phyloP scores from a whole-genome alignment of 2,797 vertebrate species.

The Periparus ater region DNA sequence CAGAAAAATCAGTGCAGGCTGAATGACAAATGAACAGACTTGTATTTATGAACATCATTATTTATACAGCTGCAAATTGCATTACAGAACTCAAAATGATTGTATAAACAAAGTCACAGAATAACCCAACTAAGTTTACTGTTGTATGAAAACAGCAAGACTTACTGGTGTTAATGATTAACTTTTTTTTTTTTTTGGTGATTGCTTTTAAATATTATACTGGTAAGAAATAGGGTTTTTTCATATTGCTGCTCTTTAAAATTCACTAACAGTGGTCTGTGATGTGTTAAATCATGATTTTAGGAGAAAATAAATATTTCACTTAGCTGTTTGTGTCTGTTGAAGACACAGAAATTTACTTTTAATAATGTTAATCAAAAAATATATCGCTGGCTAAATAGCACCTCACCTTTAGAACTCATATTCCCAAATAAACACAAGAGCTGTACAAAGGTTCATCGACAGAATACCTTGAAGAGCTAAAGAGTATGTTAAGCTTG shows the following conservation, averaged over 20 bases:
- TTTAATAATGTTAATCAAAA: background rate
- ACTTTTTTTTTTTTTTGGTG: background rate
- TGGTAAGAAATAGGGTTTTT: background rate
- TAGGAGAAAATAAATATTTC: background rate
- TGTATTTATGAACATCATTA: constrained; percentile 53
- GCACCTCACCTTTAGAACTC: background rate
- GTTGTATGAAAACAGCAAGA: background rate
- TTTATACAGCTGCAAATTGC: constrained; percentile 66
- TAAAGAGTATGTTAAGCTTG: background rate
- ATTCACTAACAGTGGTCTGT: background rate
- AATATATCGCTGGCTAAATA: background rate
- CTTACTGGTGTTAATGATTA: background rate
- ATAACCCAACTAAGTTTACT: constrained; percentile 16
- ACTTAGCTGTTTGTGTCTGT: background rate
- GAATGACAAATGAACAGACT: constrained; percentile 54
- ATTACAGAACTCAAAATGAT: constrained; percentile 23
- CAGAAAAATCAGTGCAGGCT: constrained; percentile 54
- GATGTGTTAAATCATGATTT: background rate
- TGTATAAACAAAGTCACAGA: constrained; percentile 26
- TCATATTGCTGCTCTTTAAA: background rate
- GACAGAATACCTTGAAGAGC: background rate
- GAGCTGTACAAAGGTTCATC: background rate
- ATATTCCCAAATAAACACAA: background rate
- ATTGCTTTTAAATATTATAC: background rate
- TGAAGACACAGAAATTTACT: background rate